phyloP scores from a whole-genome alignment of 2,888 invertebrate genomes.

The Ceriagrion tenellum region DNA sequence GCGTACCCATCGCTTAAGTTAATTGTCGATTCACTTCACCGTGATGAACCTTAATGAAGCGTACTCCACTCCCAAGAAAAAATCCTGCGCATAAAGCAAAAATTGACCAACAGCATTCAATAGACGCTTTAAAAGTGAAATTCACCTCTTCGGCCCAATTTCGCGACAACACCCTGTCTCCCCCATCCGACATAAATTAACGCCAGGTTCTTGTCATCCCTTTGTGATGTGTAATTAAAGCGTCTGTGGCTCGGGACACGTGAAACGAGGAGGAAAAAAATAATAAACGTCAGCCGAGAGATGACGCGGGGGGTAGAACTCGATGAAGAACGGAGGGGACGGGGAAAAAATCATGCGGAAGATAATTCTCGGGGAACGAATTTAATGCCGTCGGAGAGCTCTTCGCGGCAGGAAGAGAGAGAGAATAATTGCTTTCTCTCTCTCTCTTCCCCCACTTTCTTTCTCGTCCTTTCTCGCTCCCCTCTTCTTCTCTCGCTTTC shows the following conservation, averaged over 20 bases:
- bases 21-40: no score
- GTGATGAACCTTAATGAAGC: no score
- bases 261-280: not conserved
- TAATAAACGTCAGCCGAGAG: not conserved
- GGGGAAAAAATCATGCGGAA: not conserved
- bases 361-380: slow-evolving; percentile 53
- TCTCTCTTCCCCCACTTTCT: not conserved
- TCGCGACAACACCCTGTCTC: not conserved
- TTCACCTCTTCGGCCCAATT: slow-evolving; percentile 10
- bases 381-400: slow-evolving; percentile 47
- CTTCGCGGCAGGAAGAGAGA: not conserved
- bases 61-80: no score
- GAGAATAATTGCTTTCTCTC: slow-evolving; percentile 57
- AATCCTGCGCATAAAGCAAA: no score
- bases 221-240: not conserved
- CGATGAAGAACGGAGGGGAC: not conserved
- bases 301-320: not conserved
- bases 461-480: not conserved
- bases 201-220: not conserved
- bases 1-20: no score
- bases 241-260: not conserved
- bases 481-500: not conserved
- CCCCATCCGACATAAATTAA: not conserved
- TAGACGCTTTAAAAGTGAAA: not conserved
- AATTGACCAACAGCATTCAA: no score